phyloP scores from a whole-genome alignment of 2,113 vertebrate genomes.

The Sorex araneus region DNA sequence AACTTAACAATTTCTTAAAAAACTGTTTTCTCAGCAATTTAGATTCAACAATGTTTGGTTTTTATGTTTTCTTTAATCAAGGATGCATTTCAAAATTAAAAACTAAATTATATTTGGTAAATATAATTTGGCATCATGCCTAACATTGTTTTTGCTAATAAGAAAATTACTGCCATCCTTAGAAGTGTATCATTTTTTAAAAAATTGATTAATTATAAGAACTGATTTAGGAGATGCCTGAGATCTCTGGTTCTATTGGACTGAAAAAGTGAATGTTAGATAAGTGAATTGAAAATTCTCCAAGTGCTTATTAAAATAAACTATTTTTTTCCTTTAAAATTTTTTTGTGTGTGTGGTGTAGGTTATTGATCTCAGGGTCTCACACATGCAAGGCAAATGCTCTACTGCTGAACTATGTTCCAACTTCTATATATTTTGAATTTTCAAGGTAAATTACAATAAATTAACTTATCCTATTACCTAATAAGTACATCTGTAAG shows the following conservation, averaged over 20 bases:
- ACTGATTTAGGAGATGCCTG: background rate
- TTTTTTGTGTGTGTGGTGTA: no score
- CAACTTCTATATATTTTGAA: background rate
- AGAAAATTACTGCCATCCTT: conserved; percentile 27
- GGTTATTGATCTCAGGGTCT: no score
- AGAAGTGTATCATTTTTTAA: conserved; percentile 10
- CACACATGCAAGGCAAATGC: background rate
- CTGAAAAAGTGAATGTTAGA: background rate
- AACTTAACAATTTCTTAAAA: conserved; percentile 60
- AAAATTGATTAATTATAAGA: background rate
- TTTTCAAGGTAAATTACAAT: conserved; percentile 15
- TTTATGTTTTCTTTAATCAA: conserved; percentile 43
- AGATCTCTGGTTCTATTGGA: background rate
- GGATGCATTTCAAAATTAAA: conserved; percentile 61
- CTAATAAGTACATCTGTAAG: conserved; percentile 29
- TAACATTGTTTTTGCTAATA: conserved; percentile 26
- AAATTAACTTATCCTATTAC: conserved; percentile 22
- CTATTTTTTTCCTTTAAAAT: background rate
- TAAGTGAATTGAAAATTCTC: conserved; percentile 2
- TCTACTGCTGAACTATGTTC: no score
- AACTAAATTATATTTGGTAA: conserved; percentile 49
- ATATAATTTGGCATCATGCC: conserved; percentile 8
- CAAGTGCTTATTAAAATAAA: conserved; percentile 15
- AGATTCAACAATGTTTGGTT: conserved; percentile 57
- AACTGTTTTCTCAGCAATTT: conserved; percentile 53